Conservation (phyloP, 2,888 invertebrate species). For the Portevinia maculata region DNA sequence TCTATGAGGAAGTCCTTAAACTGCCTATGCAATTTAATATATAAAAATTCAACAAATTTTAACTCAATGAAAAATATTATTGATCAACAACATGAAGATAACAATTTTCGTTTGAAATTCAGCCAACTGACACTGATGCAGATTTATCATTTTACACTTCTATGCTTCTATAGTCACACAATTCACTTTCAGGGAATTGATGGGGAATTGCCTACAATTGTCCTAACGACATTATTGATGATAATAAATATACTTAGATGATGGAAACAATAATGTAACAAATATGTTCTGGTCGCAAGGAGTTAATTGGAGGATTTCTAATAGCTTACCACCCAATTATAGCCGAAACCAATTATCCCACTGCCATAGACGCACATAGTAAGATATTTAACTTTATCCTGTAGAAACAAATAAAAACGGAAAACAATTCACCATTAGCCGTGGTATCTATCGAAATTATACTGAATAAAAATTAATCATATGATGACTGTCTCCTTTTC, state of each 20-base stretch:
- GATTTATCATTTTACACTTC: too few relatives aligned
- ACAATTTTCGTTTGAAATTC: constrained; percentile 43
- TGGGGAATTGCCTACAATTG: constrained; percentile 7
- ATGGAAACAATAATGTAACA: constrained; percentile 4
- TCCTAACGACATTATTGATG: background rate
- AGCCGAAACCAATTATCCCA: constrained; percentile 28
- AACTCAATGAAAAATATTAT: too few relatives aligned
- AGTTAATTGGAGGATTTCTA: constrained; percentile 45
- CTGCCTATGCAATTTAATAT: too few relatives aligned
- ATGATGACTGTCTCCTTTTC: background rate
- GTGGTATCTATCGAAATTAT: background rate
- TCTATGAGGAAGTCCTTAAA: too few relatives aligned
- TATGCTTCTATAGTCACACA: constrained; percentile 23
- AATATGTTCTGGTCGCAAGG: constrained; percentile 26
- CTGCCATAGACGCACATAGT: background rate
- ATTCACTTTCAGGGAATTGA: constrained; percentile 8
- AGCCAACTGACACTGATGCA: constrained; percentile 28
- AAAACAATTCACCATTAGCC: constrained; percentile 1
- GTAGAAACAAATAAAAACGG: background rate
- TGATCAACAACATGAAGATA: too few relatives aligned
- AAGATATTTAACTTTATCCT: background rate
- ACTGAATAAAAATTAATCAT: constrained; percentile 12
- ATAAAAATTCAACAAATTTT: too few relatives aligned
- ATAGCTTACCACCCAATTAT: constrained; percentile 48
- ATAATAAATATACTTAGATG: too few relatives aligned